phyloP scores from a whole-genome alignment of 2,888 invertebrate species.

The Nomada hirtipes region DNA sequence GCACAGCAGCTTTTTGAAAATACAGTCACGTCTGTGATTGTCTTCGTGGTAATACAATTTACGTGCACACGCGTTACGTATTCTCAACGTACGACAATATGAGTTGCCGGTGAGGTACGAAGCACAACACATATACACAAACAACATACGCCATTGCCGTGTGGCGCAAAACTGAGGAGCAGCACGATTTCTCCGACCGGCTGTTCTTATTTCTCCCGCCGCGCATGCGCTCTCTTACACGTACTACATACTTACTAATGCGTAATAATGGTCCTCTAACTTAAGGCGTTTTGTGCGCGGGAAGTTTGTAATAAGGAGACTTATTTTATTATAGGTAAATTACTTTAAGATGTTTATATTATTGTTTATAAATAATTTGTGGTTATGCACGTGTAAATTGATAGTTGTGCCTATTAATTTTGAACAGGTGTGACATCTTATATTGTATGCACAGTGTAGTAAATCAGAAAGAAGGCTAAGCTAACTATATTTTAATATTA shows the following conservation, averaged over 20 bases:
- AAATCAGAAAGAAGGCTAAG: too few species aligned
- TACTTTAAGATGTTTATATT: background rate
- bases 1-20: constrained; percentile 27
- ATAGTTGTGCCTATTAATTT: too few species aligned
- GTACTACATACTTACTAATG: background rate
- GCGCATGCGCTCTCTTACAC: constrained; percentile 55
- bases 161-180: constrained; percentile 74
- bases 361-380: too few species aligned
- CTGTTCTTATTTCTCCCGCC: constrained; percentile 67
- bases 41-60: background rate
- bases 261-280: background rate
- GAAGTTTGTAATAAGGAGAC: constrained; percentile 12
- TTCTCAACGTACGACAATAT: constrained; percentile 18
- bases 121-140: constrained; percentile 21
- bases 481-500: too few species aligned
- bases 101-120: constrained; percentile 19
- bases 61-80: constrained; percentile 35
- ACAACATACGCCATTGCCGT: constrained; percentile 76
- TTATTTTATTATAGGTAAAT: background rate
- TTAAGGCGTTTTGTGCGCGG: constrained; percentile 2
- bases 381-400: too few species aligned
- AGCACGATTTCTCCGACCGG: constrained; percentile 43
- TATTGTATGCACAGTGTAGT: too few species aligned
- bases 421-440: too few species aligned
- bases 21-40: constrained; percentile 18